A percentile compares a stretch with the other conserved stretches of the same genome.
These are phyloP conservation scores for Neoscelio sp. DNA, from an alignment of 2,888 invertebrate genomes.

Conservation along the genomic window DNA sequence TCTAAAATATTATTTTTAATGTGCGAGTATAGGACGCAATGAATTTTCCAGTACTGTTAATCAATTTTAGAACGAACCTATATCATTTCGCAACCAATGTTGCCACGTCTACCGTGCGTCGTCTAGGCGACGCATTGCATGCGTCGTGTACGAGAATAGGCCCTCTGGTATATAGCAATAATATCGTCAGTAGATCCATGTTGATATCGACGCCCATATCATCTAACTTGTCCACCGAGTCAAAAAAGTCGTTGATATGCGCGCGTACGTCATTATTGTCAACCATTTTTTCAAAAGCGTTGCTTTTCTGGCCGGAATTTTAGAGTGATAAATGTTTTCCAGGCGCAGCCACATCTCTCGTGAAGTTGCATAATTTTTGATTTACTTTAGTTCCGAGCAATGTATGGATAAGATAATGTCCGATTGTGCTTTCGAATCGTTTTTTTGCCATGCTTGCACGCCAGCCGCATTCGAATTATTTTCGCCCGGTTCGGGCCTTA, in stretches of 20 bases:
- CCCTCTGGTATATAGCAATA: no score
- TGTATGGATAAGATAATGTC: constrained; percentile 9
- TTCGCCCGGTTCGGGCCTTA: background rate
- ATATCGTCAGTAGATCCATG: no score
- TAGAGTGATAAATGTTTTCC: constrained; percentile 31
- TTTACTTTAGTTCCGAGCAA: constrained; percentile 9
- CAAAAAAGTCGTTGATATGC: constrained; percentile 48
- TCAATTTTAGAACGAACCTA: no score
- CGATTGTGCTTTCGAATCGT: constrained; percentile 6
- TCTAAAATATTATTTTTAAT: no score
- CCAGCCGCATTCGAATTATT: background rate
- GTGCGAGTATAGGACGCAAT: no score
- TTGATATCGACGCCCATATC: no score
- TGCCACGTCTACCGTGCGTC: no score
- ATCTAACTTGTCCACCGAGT: constrained; percentile 43
- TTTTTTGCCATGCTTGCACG: background rate
- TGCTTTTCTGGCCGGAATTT: constrained; percentile 53
- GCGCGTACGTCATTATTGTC: constrained; percentile 37
- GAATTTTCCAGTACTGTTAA: no score
- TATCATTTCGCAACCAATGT: no score
- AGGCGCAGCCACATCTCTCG: constrained; percentile 20
- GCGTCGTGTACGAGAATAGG: no score
- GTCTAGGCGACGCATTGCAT: no score
- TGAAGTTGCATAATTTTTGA: constrained; percentile 39
- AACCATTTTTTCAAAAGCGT: constrained; percentile 56